Conservation (phyloP, 2,888 invertebrate species). For the Leucoptera coffeella region DNA sequence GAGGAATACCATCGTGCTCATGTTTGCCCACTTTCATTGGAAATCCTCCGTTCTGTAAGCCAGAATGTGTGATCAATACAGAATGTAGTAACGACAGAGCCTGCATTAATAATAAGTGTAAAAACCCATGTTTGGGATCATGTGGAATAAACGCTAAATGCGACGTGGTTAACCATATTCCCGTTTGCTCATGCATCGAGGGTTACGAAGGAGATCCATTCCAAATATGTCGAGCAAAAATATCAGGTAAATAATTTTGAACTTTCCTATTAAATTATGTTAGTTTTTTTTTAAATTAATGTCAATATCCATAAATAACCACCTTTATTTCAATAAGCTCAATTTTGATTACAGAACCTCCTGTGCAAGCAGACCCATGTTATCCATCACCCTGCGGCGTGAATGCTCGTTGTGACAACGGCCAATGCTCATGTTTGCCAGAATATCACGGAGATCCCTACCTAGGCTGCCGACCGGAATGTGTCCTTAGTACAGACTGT, state of each 20-base stretch:
- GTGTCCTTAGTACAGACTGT: slow-evolving; percentile 75
- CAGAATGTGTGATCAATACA: slow-evolving; percentile 66
- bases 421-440: slow-evolving; percentile 67
- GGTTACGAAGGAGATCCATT: slow-evolving; percentile 73
- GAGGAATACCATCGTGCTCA: slow-evolving; percentile 57
- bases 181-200: slow-evolving; percentile 60
- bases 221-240: slow-evolving; percentile 56
- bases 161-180: slow-evolving; percentile 68
- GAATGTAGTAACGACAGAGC: slow-evolving; percentile 69
- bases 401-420: slow-evolving; percentile 67
- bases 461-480: slow-evolving; percentile 74
- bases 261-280: neutral
- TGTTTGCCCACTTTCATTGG: slow-evolving; percentile 63
- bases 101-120: slow-evolving; percentile 71
- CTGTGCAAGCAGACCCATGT: slow-evolving; percentile 56
- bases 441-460: slow-evolving; percentile 76
- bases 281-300: neutral
- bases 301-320: neutral
- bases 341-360: slow-evolving; percentile 16
- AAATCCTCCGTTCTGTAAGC: slow-evolving; percentile 67
- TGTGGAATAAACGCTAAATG: slow-evolving; percentile 71
- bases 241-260: slow-evolving; percentile 17
- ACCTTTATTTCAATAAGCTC: neutral
- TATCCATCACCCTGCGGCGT: slow-evolving; percentile 72
- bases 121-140: slow-evolving; percentile 71